Conservation (phyloP, 2,113 vertebrate genomes). For the Otolemur garnettii region DNA sequence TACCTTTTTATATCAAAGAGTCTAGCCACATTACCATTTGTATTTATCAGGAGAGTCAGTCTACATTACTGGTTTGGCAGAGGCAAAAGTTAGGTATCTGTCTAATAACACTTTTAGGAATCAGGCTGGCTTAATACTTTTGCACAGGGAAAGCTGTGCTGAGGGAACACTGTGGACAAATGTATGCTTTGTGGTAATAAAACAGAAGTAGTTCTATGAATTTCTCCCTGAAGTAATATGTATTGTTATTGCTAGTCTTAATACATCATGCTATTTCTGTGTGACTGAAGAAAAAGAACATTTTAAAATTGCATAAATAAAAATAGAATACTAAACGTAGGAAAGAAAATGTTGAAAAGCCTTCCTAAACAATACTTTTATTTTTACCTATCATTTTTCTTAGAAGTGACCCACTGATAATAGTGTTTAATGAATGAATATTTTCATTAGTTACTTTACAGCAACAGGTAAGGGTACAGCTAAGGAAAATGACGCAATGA, state of each 20-base stretch:
- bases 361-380: conserved; percentile 7
- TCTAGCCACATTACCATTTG: not conserved
- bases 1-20: not conserved
- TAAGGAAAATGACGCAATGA: conserved; percentile 24
- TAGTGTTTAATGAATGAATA: not conserved
- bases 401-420: not conserved
- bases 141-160: not conserved
- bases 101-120: conserved; percentile 24
- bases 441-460: not conserved
- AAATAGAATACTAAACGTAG: conserved; percentile 22
- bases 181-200: not conserved
- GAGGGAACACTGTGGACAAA: not conserved
- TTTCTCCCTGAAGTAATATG: conserved; percentile 19
- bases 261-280: not conserved
- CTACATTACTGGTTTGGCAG: not conserved
- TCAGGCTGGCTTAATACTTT: not conserved
- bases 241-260: not conserved
- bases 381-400: conserved; percentile 45
- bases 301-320: conserved; percentile 49
- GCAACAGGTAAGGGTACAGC: not conserved
- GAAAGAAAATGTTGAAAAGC: conserved; percentile 30
- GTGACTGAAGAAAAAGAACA: not conserved
- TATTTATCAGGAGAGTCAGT: not conserved
- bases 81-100: not conserved
- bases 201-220: not conserved